Conservation (phyloP, 2,888 invertebrate genomes). For the Pristionchus entomophagus region DNA sequence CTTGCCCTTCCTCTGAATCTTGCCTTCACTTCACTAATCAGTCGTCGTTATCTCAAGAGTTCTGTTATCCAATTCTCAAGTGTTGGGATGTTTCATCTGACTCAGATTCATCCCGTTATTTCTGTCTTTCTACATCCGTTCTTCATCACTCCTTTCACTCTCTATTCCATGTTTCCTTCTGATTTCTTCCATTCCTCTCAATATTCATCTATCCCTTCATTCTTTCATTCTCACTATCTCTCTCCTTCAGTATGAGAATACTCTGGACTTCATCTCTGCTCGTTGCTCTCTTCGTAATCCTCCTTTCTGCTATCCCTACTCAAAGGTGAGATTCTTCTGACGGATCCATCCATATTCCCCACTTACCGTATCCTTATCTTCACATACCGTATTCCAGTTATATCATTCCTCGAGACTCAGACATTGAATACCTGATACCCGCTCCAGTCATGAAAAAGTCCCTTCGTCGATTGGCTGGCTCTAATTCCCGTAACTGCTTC, state of each 20-base stretch:
- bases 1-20: neutral
- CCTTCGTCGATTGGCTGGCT: constrained; percentile 58
- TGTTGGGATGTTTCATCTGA: neutral
- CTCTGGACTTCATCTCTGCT: constrained; percentile 43
- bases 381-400: constrained; percentile 18
- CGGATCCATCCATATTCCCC: too few relatives aligned
- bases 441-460: constrained; percentile 56
- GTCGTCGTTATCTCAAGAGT: constrained; percentile 7
- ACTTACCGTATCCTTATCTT: neutral
- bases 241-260: constrained; percentile 41
- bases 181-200: constrained; percentile 4
- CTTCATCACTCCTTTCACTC: constrained; percentile 29
- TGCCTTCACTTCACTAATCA: neutral
- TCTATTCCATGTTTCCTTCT: neutral
- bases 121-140: constrained; percentile 45
- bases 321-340: constrained; percentile 12
- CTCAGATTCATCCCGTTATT: neutral
- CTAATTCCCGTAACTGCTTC: constrained; percentile 70
- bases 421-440: constrained; percentile 11
- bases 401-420: neutral
- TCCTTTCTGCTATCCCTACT: neutral
- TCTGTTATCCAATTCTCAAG: constrained; percentile 7
- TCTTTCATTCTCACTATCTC: neutral
- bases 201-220: neutral
- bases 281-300: constrained; percentile 15